Conservation (phyloP, 2,113 vertebrate species). For the Phaethon lepturus region DNA sequence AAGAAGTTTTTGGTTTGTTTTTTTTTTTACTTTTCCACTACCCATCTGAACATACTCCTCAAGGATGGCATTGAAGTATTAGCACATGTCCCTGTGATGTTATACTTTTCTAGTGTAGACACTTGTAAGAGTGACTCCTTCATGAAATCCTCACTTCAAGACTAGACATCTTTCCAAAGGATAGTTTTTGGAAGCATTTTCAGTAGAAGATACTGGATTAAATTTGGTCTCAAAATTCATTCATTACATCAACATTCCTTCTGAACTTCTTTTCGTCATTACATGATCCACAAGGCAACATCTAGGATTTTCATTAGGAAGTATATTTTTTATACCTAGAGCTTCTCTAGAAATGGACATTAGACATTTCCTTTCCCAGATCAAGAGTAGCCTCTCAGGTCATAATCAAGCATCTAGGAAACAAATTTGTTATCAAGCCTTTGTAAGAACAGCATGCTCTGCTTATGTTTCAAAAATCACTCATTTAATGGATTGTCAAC, state of each 20-base stretch:
- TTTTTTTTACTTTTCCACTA: background rate
- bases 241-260: background rate
- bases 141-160: background rate
- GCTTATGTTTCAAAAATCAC: background rate
- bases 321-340: background rate
- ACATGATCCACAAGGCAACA: background rate
- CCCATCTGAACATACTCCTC: background rate
- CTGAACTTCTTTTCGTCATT: background rate
- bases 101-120: background rate
- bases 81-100: background rate
- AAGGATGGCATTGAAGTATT: background rate
- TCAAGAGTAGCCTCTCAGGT: background rate
- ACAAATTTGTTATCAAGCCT: background rate
- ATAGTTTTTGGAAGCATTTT: background rate
- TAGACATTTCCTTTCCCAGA: background rate
- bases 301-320: background rate
- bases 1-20: background rate
- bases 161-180: background rate
- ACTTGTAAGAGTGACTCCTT: background rate
- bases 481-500: background rate
- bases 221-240: background rate
- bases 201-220: background rate
- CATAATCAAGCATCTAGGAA: background rate
- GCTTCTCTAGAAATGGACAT: background rate
- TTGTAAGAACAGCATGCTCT: background rate